These are phyloP conservation scores for Meiosimyza decipiens DNA, from an alignment of 2,888 invertebrate species.

Conservation along the genomic window DNA sequence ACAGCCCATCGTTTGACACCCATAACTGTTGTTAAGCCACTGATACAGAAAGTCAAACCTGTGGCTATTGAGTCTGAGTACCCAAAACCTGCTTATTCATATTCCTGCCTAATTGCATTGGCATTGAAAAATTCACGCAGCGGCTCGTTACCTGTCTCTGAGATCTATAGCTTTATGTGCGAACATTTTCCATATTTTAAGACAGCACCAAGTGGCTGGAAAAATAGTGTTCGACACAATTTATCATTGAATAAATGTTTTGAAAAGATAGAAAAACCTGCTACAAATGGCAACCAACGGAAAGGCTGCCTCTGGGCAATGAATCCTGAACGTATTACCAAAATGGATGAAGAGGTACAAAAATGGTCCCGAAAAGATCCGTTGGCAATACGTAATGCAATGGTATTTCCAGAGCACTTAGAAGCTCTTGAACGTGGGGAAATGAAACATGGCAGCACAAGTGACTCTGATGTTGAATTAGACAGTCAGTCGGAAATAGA, in stretches of 20 bases:
- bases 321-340: slow-evolving; percentile 92
- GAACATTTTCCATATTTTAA: slow-evolving; percentile 99
- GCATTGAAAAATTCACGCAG: slow-evolving; percentile 95
- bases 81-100: slow-evolving; percentile 97
- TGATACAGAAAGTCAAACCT: slow-evolving; percentile 56
- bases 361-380: slow-evolving; percentile 98
- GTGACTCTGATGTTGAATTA: slow-evolving; percentile 72
- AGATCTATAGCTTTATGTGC: slow-evolving; percentile 99
- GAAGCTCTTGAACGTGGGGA: slow-evolving; percentile 88
- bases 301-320: slow-evolving; percentile 96
- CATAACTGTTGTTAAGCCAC: slow-evolving; percentile 54
- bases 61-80: slow-evolving; percentile 69
- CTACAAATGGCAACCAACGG: slow-evolving; percentile 85
- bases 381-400: slow-evolving; percentile 88
- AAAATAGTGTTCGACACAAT: slow-evolving; percentile 98
- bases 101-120: slow-evolving; percentile 97
- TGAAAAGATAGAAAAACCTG: slow-evolving; percentile 96
- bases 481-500: slow-evolving; percentile 67
- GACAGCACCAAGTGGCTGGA: slow-evolving; percentile 98
- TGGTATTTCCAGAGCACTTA: slow-evolving; percentile 91
- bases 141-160: slow-evolving; percentile 95
- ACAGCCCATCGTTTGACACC: slow-evolving; percentile 37
- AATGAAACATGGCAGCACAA: slow-evolving; percentile 81
- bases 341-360: slow-evolving; percentile 98
- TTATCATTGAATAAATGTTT: slow-evolving; percentile 98